Percentiles rank a stretch among this genome's conserved stretches.
These are phyloP conservation scores for Hyaena hyaena DNA, from an alignment of 2,113 vertebrate species.

Conservation along the genomic window DNA sequence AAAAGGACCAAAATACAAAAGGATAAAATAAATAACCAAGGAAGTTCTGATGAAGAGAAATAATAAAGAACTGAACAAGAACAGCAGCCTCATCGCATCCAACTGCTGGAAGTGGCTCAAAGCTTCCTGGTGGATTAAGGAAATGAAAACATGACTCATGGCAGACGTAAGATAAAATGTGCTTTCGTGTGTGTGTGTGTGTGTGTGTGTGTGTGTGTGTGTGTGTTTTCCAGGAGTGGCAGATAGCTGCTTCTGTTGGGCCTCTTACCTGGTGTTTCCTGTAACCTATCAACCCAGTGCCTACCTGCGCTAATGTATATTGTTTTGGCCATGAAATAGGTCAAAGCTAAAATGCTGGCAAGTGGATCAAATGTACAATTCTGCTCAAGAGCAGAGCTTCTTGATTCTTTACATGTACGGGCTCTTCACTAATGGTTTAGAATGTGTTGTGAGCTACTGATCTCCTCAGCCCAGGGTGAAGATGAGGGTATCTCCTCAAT, in stretches of 20 bases:
- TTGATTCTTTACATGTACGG: too few relatives aligned
- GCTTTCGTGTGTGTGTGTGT: neutral
- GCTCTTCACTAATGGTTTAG: neutral
- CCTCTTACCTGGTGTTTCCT: neutral
- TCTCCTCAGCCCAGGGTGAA: too few relatives aligned
- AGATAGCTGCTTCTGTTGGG: neutral
- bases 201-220: neutral
- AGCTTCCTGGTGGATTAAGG: neutral
- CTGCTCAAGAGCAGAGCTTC: neutral
- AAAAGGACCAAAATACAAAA: constrained; percentile 33
- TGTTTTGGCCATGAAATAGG: neutral
- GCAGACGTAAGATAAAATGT: neutral
- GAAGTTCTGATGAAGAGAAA: neutral
- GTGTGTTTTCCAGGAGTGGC: neutral
- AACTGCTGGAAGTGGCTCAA: neutral
- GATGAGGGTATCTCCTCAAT: too few relatives aligned
- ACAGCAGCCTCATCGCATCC: neutral
- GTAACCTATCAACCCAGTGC: neutral
- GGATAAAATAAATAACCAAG: neutral
- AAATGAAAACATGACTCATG: neutral
- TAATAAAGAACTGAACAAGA: neutral
- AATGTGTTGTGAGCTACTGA: neutral
- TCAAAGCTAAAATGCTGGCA: neutral
- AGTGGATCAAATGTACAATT: neutral
- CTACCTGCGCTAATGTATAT: neutral